A percentile compares a stretch with the other conserved stretches of the same genome.
These are phyloP conservation scores for Drosophila ficusphila DNA, from an alignment of 1,140 invertebrate species.

Conservation along the genomic window DNA sequence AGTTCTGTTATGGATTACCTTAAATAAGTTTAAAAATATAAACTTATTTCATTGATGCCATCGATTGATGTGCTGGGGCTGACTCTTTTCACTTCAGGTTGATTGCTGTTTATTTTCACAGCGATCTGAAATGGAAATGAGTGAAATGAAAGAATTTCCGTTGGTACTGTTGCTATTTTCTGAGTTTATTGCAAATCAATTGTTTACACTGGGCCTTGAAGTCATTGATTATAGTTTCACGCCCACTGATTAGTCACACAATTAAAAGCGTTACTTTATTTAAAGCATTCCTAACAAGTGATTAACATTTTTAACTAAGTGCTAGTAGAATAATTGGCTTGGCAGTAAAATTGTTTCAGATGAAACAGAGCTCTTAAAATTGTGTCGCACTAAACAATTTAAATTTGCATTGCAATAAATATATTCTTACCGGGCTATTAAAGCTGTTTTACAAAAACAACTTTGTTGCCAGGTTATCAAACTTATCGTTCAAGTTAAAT, in stretches of 20 bases:
- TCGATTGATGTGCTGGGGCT: slow-evolving; percentile 36
- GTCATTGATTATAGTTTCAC: not conserved
- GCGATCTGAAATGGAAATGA: slow-evolving; percentile 34
- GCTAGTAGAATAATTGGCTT: not conserved
- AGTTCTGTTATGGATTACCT: slow-evolving; percentile 36
- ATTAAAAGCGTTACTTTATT: slow-evolving; percentile 2
- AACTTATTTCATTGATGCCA: slow-evolving; percentile 19
- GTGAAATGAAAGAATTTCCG: slow-evolving; percentile 30
- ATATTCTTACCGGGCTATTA: not conserved
- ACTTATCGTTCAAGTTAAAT: not conserved
- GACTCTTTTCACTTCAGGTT: slow-evolving; percentile 31
- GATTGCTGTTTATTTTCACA: slow-evolving; percentile 37
- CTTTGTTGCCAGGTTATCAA: not conserved
- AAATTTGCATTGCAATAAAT: not conserved
- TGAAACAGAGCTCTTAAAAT: not conserved
- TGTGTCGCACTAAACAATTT: not conserved
- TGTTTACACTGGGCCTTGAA: slow-evolving; percentile 26
- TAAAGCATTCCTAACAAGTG: not conserved
- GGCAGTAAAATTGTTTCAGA: not conserved
- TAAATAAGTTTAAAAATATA: slow-evolving; percentile 47
- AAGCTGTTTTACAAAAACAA: not conserved
- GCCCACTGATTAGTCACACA: slow-evolving; percentile 9
- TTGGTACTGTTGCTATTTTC: slow-evolving; percentile 2
- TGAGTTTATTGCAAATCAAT: slow-evolving; percentile 5
- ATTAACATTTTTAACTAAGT: not conserved